Evolutionary conservation across 1,140 invertebrate genomes (phyloP).

Genomic region (Drosophila sproati): DNA sequence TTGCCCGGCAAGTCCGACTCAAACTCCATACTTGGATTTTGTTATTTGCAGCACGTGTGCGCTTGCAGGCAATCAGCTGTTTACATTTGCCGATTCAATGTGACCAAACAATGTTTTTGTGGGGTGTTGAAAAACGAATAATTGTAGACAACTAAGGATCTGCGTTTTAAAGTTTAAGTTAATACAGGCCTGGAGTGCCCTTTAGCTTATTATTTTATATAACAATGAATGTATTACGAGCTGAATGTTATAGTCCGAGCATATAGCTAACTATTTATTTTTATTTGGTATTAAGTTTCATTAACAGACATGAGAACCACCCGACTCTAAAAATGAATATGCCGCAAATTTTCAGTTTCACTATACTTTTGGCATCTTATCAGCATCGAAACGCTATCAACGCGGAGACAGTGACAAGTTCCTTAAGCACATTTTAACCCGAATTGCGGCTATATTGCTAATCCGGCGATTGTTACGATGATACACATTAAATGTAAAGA

Average conservation of each 20-base stretch:
- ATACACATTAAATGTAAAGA: slow-evolving; percentile 78
- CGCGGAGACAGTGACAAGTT: slow-evolving; percentile 48
- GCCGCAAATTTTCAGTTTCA: slow-evolving; percentile 41
- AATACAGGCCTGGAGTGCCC: background rate
- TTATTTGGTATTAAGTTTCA: background rate
- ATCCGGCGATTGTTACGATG: slow-evolving; percentile 50
- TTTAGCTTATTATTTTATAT: background rate
- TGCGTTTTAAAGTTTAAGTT: background rate
- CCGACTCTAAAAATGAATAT: slow-evolving; percentile 12
- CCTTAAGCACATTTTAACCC: slow-evolving; percentile 51
- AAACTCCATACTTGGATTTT: slow-evolving; percentile 36
- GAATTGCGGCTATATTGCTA: background rate
- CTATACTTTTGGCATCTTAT: slow-evolving; percentile 63
- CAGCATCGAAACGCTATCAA: slow-evolving; percentile 60
- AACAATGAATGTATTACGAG: background rate
- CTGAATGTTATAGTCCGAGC: no score
- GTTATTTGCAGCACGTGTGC: slow-evolving; percentile 52
- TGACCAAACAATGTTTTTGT: slow-evolving; percentile 16
- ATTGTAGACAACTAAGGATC: slow-evolving; percentile 1
- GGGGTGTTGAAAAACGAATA: slow-evolving; percentile 42
- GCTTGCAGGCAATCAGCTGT: slow-evolving; percentile 49
- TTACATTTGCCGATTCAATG: slow-evolving; percentile 36
- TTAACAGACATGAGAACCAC: background rate
- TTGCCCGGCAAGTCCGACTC: slow-evolving; percentile 57
- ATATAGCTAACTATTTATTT: no score